These are phyloP conservation scores for Cassiopea andromeda DNA, from an alignment of 30 jellyfish, hydroid and myxozoan species.

Conservation along the genomic window DNA sequence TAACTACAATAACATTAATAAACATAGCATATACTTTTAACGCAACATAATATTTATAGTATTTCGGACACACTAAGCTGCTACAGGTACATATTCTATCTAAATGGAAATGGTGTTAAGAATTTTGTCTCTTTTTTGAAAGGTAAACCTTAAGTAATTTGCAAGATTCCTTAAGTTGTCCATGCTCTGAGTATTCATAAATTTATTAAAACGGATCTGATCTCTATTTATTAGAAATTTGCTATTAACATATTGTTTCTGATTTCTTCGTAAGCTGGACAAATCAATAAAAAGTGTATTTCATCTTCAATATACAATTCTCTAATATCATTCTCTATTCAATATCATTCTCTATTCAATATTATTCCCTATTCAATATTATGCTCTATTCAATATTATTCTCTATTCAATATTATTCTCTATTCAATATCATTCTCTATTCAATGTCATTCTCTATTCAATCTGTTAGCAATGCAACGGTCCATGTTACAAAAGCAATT, in stretches of 20 bases:
- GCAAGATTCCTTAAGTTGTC: neutral
- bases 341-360: too few relatives aligned
- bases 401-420: too few relatives aligned
- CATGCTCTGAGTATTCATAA: neutral
- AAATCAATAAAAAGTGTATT: neutral
- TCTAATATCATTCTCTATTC: too few relatives aligned
- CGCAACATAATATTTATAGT: too few relatives aligned
- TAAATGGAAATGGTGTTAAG: neutral
- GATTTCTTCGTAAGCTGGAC: neutral
- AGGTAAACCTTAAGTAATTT: neutral
- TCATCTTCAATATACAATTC: neutral
- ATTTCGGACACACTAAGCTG: neutral
- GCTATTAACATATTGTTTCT: neutral
- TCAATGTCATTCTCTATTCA: too few relatives aligned
- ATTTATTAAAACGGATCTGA: neutral
- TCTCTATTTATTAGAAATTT: neutral
- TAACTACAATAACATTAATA: too few relatives aligned
- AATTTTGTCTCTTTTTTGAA: neutral
- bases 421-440: too few relatives aligned
- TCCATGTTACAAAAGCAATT: too few relatives aligned
- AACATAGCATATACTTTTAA: too few relatives aligned
- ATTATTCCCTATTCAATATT: too few relatives aligned
- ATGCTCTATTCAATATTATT: too few relatives aligned
- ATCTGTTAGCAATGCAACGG: too few relatives aligned
- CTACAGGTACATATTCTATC: neutral